A percentile compares a stretch with the other conserved stretches of the same genome.
These are phyloP conservation scores for Phragmatobia fuliginosa DNA, from an alignment of 2,888 invertebrate species.

Conservation along the genomic window DNA sequence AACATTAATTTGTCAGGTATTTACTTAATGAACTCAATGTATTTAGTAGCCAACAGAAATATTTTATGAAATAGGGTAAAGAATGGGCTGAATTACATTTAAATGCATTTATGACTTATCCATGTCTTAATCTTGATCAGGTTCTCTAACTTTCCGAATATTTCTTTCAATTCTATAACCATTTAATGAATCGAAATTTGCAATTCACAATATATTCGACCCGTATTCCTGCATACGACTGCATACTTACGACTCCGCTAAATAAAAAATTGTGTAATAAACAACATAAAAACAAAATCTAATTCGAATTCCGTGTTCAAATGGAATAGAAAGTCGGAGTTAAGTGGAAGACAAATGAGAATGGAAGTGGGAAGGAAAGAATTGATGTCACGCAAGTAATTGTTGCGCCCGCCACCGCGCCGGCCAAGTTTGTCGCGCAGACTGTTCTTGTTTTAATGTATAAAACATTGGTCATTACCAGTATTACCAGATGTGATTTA, in stretches of 20 bases:
- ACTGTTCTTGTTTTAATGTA: slow-evolving; percentile 52
- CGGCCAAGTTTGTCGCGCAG: slow-evolving; percentile 44
- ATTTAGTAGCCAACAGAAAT: no score
- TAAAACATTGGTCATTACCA: neutral
- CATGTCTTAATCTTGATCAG: neutral
- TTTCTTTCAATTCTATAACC: neutral
- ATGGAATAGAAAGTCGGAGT: slow-evolving; percentile 36
- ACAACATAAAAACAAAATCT: slow-evolving; percentile 38
- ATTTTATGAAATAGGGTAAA: no score
- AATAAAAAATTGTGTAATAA: slow-evolving; percentile 32
- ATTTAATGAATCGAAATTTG: neutral
- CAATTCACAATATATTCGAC: neutral
- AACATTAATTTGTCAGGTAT: no score
- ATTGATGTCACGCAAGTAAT: slow-evolving; percentile 65
- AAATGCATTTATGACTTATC: no score
- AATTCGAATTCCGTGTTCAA: slow-evolving; percentile 38
- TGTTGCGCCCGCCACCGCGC: slow-evolving; percentile 58
- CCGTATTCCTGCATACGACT: slow-evolving; percentile 9
- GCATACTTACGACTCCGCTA: slow-evolving; percentile 22
- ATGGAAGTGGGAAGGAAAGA: slow-evolving; percentile 54
- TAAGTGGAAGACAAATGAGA: slow-evolving; percentile 54
- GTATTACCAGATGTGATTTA: no score
- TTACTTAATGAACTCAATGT: no score
- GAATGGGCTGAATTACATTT: no score
- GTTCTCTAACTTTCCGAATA: no score